phyloP scores from a whole-genome alignment of 2,113 vertebrate genomes.

The Cephalopterus ornatus region DNA sequence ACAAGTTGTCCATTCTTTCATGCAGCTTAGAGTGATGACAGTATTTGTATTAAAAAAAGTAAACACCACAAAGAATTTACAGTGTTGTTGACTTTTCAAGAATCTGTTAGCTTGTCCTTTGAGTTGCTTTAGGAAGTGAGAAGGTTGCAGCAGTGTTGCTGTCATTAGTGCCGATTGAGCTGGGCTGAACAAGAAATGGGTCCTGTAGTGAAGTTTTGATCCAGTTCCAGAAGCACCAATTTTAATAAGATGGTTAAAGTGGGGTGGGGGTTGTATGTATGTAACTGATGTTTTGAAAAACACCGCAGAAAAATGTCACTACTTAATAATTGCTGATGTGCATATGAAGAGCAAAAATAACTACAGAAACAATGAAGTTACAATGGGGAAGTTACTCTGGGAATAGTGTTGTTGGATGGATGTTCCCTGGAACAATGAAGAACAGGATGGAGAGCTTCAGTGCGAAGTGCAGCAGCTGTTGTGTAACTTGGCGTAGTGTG shows the following conservation, averaged over 20 bases:
- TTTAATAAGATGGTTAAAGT: not conserved
- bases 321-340: not conserved
- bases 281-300: not conserved
- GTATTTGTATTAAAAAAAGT: not conserved
- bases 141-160: not conserved
- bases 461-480: constrained; percentile 32
- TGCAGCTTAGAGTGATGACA: not conserved
- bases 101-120: not conserved
- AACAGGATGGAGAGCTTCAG: not conserved
- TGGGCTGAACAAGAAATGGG: not conserved
- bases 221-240: not conserved
- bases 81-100: not conserved
- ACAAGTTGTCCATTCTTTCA: not conserved
- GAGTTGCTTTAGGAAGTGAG: not conserved
- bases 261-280: not conserved
- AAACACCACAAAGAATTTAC: not conserved
- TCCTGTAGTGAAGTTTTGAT: not conserved
- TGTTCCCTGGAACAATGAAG: not conserved
- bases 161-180: not conserved
- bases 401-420: not conserved
- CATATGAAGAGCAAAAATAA: not conserved
- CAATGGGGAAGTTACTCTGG: not conserved
- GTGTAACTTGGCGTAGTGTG: not conserved
- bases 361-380: not conserved
- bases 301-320: not conserved